These are phyloP conservation scores for Epirrhoe alternata DNA, from an alignment of 2,888 invertebrate species.

Conservation along the genomic window DNA sequence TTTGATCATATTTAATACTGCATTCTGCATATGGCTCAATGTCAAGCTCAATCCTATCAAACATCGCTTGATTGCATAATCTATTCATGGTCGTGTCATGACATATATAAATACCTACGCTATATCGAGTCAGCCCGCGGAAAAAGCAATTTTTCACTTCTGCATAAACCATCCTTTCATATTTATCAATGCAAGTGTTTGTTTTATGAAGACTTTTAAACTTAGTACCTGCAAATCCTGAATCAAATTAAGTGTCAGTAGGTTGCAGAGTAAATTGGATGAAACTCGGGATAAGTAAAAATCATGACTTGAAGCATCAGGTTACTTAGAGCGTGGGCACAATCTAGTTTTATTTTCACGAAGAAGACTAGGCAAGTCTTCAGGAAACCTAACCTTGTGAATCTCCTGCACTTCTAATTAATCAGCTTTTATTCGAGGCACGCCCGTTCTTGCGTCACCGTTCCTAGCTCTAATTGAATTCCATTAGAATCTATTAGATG, in stretches of 20 bases:
- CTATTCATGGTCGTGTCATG: conserved; percentile 2
- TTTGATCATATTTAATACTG: background rate
- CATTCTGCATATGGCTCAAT: background rate
- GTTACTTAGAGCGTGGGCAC: too few relatives aligned
- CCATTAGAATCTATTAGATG: conserved; percentile 14
- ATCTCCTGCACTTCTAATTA: conserved; percentile 9
- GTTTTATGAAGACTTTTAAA: too few relatives aligned
- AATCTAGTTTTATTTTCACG: background rate
- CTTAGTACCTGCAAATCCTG: too few relatives aligned
- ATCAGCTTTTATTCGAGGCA: conserved; percentile 10
- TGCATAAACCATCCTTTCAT: background rate
- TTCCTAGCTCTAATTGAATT: conserved; percentile 21
- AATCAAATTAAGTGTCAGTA: too few relatives aligned
- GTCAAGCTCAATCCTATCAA: background rate
- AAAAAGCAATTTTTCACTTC: background rate
- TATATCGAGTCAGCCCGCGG: background rate
- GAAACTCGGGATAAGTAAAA: too few relatives aligned
- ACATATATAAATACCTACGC: background rate
- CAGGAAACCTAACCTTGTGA: background rate
- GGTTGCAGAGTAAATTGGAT: too few relatives aligned
- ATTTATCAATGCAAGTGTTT: too few relatives aligned
- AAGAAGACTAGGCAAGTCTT: background rate
- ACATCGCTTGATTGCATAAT: background rate
- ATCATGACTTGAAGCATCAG: too few relatives aligned
- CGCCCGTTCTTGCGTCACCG: conserved; percentile 21